Base-by-base conservation (phyloP, 2,113 vertebrate genomes). In the Cepphus grylle region DNA sequence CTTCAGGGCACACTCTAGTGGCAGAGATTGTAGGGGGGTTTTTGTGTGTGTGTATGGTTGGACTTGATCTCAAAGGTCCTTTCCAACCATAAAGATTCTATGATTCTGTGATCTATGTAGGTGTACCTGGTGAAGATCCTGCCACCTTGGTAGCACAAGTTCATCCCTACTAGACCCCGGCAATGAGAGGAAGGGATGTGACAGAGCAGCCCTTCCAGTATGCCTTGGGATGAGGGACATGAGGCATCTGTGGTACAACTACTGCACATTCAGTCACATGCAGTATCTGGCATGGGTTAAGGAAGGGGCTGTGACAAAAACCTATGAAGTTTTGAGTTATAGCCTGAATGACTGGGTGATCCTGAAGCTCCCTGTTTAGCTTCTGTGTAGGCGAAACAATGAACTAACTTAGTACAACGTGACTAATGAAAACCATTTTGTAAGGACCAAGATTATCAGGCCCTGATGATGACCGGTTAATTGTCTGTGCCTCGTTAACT, bases 401-500 rank as follows among this genome's bases (percentile, higher is more conserved):
- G 1, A 36, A 52, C 42, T 56, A 59, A 52, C 27, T n/a, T 34
- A 12, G 9, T 18, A 43, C 0, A 3, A 78, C 3, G 30, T 55
- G 56, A 59, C 58, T 27, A 55, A 40, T 0, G 5, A 71, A 62
- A 67, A 53, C 9, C 0, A 3, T 86, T 86, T 90, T 1, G 2
- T 56, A 83, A 86, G 40, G 34, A 81, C 26, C 36, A 32, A 74
- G 74, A 27, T 62, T 45, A 74, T 55, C 50, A 40, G 21, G 56
- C 22, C 42, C 38, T 50, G 11, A 32, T 55, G 38, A 29, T 50
- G 70, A 71, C 45, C 66, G 9, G 40, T 38, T 94, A 88, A 93
- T 91, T 87, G 52, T 21, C 52, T 63, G 40, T 47, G 36, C 45
- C 55, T 73, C n/a, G 62, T 18, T 87, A 94, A 89, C 81, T 81